A percentile compares a stretch with the other conserved stretches of the same genome.
Conservation (phyloP, 2,888 invertebrate species). For the Melieria omissa region DNA sequence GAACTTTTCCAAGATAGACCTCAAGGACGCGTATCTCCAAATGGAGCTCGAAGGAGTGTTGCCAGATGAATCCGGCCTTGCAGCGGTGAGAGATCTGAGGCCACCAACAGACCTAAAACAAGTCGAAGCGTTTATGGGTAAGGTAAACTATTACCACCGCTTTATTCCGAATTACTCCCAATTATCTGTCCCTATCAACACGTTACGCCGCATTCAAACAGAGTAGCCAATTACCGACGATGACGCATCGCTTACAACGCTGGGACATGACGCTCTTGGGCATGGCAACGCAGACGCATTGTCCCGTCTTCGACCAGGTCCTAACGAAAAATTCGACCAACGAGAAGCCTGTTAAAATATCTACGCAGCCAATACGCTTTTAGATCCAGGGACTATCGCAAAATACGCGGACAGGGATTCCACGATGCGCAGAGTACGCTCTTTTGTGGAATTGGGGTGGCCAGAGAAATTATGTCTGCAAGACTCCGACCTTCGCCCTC, state of each 20-base stretch:
- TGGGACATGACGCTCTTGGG: conserved; percentile 23
- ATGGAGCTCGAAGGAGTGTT: conserved; percentile 39
- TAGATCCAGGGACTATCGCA: conserved; percentile 6
- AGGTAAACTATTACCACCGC: conserved; percentile 54
- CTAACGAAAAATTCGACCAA: conserved; percentile 3
- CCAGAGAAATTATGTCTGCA: conserved; percentile 7
- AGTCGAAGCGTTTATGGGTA: conserved; percentile 51
- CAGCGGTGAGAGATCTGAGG: conserved; percentile 40
- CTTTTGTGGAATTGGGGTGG: conserved; percentile 23
- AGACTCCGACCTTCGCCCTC: conserved; percentile 22
- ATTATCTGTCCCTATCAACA: conserved; percentile 48
- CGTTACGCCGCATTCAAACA: conserved; percentile 41
- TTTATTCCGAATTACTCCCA: conserved; percentile 39
- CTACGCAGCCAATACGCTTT: conserved; percentile 1
- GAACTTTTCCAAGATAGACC: conserved; percentile 34
- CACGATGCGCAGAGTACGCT: neutral
- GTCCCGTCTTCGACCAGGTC: neutral
- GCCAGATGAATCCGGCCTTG: conserved; percentile 50
- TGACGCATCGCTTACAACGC: conserved; percentile 27
- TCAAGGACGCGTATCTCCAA: conserved; percentile 36
- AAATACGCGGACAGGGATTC: neutral
- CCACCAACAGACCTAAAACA: conserved; percentile 29
- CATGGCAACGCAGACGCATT: conserved; percentile 18
- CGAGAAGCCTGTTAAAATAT: conserved; percentile 18
- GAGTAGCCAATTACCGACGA: conserved; percentile 18